Evolutionary conservation across 2,797 vertebrate genomes (phyloP).

Genomic region (Amblyraja radiata): DNA sequence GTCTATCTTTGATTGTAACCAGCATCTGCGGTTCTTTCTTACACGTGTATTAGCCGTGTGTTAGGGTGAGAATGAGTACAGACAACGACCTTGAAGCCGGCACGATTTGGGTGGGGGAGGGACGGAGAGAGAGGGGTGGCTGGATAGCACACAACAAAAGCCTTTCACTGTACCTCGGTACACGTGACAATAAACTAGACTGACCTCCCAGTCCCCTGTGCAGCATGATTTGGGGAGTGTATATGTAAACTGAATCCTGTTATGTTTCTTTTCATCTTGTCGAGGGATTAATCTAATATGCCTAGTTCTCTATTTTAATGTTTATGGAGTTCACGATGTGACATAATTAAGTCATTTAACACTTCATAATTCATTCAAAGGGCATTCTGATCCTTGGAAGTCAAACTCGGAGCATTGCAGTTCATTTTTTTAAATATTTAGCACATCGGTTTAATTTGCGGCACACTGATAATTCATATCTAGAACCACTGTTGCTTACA

Average conservation of each 20-base stretch:
- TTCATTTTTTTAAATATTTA: not conserved
- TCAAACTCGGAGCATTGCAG: not conserved
- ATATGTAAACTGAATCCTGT: not conserved
- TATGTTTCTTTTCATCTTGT: not conserved
- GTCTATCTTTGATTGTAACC: no score
- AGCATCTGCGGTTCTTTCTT: no score
- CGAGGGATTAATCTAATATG: not conserved
- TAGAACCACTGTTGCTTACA: not conserved
- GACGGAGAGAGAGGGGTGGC: no score
- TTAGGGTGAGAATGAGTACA: no score
- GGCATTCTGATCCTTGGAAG: slow-evolving; percentile 19
- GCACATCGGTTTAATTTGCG: not conserved
- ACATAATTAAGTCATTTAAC: not conserved
- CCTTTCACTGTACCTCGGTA: no score
- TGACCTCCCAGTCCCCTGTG: not conserved
- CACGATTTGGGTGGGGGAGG: no score
- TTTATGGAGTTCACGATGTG: slow-evolving; percentile 6
- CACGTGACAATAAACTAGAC: no score
- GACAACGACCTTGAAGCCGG: no score
- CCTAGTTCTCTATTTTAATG: not conserved
- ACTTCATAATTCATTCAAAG: slow-evolving; percentile 35
- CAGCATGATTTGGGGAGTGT: not conserved
- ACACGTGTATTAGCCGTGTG: no score
- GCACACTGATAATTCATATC: not conserved
- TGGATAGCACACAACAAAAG: no score